These are phyloP conservation scores for Archegozetes longisetosus DNA, from an alignment of 1,140 invertebrate genomes.

Conservation along the genomic window DNA sequence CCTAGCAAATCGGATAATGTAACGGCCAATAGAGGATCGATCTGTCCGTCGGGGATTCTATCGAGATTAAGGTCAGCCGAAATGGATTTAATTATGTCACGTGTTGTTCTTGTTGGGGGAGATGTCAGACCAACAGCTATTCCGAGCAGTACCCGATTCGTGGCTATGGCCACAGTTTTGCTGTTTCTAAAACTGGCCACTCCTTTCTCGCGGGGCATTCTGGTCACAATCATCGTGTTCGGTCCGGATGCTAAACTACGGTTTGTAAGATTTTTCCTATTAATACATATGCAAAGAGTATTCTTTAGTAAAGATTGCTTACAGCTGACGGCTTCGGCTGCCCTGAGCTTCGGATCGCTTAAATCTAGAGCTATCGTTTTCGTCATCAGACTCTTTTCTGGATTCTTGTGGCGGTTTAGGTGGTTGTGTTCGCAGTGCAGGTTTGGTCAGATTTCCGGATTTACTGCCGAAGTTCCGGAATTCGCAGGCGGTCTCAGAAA, in stretches of 20 bases:
- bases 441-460: too few species aligned
- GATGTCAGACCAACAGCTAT: slow-evolving; percentile 4
- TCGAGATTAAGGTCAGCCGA: background rate
- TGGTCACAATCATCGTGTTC: background rate
- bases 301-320: too few species aligned
- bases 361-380: too few species aligned
- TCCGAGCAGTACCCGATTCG: slow-evolving; percentile 14
- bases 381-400: too few species aligned
- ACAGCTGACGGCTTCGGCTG: background rate
- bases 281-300: too few species aligned
- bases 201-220: slow-evolving; percentile 14
- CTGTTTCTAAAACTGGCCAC: slow-evolving; percentile 12
- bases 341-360: background rate
- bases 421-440: too few species aligned
- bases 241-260: background rate
- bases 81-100: background rate
- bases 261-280: too few species aligned
- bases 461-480: too few species aligned
- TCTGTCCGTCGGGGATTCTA: background rate
- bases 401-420: too few species aligned
- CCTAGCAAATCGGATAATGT: slow-evolving; percentile 1
- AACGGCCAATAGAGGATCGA: slow-evolving; percentile 16
- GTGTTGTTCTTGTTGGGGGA: background rate
- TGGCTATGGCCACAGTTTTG: slow-evolving; percentile 5
- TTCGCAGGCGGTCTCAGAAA: too few species aligned